Evolutionary conservation across 2,797 vertebrate genomes (phyloP).

Genomic region (Fistularia commersonii): DNA sequence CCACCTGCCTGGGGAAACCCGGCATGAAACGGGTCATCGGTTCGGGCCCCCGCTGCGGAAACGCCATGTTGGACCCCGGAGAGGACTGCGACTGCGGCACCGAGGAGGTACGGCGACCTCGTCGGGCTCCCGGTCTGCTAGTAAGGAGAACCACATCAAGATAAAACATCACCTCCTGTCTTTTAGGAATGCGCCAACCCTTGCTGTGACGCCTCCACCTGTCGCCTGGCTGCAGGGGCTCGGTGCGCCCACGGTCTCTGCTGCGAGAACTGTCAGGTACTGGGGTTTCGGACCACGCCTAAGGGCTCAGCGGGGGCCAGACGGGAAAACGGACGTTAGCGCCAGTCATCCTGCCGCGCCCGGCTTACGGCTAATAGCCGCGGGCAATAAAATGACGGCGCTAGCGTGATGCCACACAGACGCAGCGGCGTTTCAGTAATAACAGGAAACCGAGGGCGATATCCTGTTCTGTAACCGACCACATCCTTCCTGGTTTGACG

Average conservation of each 20-base stretch:
- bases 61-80: constrained; percentile 82
- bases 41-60: constrained; percentile 78
- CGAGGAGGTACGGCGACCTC: constrained; percentile 64
- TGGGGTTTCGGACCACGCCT: neutral
- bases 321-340: neutral
- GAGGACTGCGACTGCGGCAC: constrained; percentile 91
- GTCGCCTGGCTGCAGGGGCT: constrained; percentile 76
- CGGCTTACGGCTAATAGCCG: constrained; percentile 2
- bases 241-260: constrained; percentile 81
- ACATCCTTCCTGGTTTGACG: constrained; percentile 46
- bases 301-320: neutral
- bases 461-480: constrained; percentile 4
- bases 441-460: constrained; percentile 44
- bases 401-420: neutral
- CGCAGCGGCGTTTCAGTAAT: constrained; percentile 6
- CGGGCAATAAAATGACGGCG: constrained; percentile 1
- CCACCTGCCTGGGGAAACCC: constrained; percentile 76
- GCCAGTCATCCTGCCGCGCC: constrained; percentile 10
- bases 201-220: constrained; percentile 86
- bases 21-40: constrained; percentile 50
- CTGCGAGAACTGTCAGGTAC: constrained; percentile 85
- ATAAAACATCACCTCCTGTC: neutral
- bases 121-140: neutral
- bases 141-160: neutral
- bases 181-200: constrained; percentile 79